These are phyloP conservation scores for Latrodectus geometricus DNA, from an alignment of 1,140 invertebrate species.

Conservation along the genomic window DNA sequence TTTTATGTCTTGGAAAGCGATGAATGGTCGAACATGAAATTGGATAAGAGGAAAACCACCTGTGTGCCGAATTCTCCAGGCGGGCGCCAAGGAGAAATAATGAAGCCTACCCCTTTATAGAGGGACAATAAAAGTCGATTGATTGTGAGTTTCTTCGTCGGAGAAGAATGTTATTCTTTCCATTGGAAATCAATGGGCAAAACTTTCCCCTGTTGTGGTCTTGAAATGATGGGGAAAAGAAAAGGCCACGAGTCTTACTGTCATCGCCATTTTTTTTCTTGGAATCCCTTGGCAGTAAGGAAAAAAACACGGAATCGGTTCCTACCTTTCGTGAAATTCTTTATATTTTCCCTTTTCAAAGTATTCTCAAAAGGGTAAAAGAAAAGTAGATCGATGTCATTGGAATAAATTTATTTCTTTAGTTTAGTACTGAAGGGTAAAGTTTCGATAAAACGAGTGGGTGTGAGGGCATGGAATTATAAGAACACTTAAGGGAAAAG, in stretches of 20 bases:
- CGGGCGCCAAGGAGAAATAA: neutral
- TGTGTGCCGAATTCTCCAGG: neutral
- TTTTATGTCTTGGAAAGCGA: neutral
- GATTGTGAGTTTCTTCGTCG: neutral
- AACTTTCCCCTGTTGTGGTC: slow-evolving; percentile 8
- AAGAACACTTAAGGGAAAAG: neutral
- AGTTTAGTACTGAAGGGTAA: neutral
- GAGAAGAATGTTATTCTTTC: slow-evolving; percentile 7
- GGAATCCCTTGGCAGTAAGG: neutral
- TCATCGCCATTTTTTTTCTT: neutral
- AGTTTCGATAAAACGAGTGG: neutral
- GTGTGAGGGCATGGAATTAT: neutral
- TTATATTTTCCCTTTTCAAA: neutral
- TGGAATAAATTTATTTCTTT: neutral
- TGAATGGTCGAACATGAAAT: neutral
- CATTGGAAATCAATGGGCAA: slow-evolving; percentile 18
- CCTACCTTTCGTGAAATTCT: neutral
- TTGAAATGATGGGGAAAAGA: slow-evolving; percentile 8
- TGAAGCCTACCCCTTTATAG: slow-evolving; percentile 6
- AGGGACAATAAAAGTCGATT: slow-evolving; percentile 14
- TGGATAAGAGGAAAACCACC: neutral
- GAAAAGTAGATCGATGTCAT: neutral
- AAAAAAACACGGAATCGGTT: neutral
- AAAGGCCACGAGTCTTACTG: neutral
- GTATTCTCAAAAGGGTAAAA: neutral